Conservation (phyloP, 2,113 vertebrate genomes). For the Psilopsiagon aymara region DNA sequence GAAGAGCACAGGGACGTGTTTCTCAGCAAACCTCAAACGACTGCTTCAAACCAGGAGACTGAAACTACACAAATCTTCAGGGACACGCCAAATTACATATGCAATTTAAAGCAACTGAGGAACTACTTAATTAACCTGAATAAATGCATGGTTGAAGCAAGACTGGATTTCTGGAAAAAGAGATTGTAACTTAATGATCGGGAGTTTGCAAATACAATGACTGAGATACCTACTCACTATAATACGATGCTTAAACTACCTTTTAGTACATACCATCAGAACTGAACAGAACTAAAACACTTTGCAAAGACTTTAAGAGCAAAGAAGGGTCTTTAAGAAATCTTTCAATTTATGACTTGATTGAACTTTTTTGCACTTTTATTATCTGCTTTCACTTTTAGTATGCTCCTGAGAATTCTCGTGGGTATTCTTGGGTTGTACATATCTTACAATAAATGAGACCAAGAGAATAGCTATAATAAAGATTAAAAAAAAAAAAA, state of each 20-base stretch:
- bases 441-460: background rate
- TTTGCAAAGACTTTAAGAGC: background rate
- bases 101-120: background rate
- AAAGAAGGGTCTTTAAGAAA: background rate
- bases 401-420: background rate
- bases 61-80: background rate
- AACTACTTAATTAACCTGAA: background rate
- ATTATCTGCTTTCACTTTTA: background rate
- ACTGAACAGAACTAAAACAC: background rate
- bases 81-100: background rate
- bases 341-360: background rate
- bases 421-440: background rate
- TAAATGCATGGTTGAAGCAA: background rate
- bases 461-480: background rate
- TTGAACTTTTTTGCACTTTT: background rate
- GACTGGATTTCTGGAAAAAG: background rate
- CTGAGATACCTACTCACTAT: background rate
- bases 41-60: background rate
- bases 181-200: background rate
- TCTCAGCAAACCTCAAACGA: background rate
- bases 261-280: background rate
- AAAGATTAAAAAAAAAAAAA: background rate
- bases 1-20: background rate
- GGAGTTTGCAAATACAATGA: background rate
- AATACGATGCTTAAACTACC: rapidly evolving